A percentile compares a stretch with the other conserved stretches of the same genome.
phyloP scores from a whole-genome alignment of 2,113 vertebrate genomes.

The Microcebus jonahi region DNA sequence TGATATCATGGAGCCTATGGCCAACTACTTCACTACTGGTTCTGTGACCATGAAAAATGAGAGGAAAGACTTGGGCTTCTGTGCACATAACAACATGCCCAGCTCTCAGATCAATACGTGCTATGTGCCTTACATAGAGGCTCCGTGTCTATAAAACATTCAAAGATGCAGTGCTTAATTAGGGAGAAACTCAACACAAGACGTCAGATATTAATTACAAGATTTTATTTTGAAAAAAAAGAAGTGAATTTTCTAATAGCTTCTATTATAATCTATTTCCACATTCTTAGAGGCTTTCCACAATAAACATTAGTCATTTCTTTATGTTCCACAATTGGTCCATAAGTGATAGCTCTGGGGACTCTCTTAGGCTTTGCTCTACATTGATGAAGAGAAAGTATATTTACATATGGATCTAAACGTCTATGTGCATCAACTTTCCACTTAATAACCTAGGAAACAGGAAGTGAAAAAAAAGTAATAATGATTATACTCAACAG shows the following conservation, averaged over 20 bases:
- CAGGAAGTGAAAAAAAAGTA: neutral
- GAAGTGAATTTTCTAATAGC: neutral
- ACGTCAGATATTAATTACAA: constrained; percentile 10
- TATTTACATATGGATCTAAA: neutral
- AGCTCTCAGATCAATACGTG: neutral
- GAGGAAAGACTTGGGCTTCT: neutral
- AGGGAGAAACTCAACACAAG: neutral
- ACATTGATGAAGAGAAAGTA: neutral
- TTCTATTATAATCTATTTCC: neutral
- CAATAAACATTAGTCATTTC: neutral
- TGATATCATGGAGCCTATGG: neutral
- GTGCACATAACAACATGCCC: neutral
- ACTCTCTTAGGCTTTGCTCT: neutral
- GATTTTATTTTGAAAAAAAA: neutral
- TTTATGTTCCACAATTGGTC: neutral
- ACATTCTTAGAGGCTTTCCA: constrained; percentile 10
- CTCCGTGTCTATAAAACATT: neutral
- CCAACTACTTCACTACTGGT: neutral
- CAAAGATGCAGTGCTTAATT: neutral
- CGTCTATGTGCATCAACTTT: neutral
- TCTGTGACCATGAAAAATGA: neutral
- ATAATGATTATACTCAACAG: neutral
- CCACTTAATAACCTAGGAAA: neutral
- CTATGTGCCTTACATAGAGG: neutral
- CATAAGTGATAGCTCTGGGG: neutral